A percentile compares a stretch with the other conserved stretches of the same genome.
Conservation (phyloP, 2,113 vertebrate species). For the Himantopus leucocephalus region DNA sequence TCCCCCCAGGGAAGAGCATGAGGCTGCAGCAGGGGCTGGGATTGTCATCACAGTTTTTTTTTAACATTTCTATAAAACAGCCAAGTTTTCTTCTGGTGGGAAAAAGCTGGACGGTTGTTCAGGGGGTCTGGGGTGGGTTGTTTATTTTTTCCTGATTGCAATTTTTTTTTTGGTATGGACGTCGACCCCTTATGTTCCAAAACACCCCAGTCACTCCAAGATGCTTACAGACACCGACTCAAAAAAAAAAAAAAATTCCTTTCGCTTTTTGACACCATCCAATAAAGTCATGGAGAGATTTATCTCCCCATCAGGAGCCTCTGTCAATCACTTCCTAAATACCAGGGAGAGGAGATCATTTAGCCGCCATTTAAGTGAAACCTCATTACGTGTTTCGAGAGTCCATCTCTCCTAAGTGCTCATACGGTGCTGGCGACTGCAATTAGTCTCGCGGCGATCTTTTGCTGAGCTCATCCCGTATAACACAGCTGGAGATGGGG, state of each 20-base stretch:
- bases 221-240: fast-evolving
- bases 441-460: not conserved
- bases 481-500: not conserved
- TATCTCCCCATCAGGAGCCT: not conserved
- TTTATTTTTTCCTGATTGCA: not conserved
- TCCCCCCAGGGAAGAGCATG: not conserved
- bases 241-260: not conserved
- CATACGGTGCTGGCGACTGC: fast-evolving
- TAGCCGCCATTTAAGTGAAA: not conserved
- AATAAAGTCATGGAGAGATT: not conserved
- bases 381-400: not conserved
- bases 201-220: not conserved
- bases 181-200: not conserved
- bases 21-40: conserved; percentile 21
- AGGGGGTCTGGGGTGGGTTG: not conserved
- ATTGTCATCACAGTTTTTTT: conserved; percentile 28
- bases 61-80: not conserved
- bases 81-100: conserved; percentile 33
- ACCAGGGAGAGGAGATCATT: not conserved
- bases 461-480: not conserved
- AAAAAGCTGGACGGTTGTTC: not conserved
- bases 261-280: not conserved
- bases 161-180: not conserved
- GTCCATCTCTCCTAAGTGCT: not conserved
- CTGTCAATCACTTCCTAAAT: not conserved